phyloP scores from a whole-genome alignment of 2,113 vertebrate genomes.

The Turnix velox region DNA sequence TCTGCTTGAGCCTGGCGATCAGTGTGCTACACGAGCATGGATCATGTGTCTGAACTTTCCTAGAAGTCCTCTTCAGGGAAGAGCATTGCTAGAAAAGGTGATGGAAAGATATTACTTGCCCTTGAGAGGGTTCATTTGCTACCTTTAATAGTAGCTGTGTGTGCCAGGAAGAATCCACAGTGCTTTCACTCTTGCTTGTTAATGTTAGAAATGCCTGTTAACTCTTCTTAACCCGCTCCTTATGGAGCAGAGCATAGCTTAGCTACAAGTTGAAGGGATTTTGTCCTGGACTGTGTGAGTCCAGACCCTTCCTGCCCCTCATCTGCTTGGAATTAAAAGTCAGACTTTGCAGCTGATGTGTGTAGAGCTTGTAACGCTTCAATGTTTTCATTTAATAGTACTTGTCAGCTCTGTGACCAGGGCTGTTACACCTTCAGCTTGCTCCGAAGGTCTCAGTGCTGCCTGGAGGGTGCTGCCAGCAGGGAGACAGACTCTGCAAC shows the following conservation, averaged over 20 bases:
- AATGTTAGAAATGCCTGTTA: not conserved
- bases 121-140: not conserved
- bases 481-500: not conserved
- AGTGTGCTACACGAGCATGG: fast-evolving
- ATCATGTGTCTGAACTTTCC: not conserved
- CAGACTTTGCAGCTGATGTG: not conserved
- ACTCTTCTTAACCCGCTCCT: not conserved
- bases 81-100: not conserved
- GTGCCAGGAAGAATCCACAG: not conserved
- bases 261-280: not conserved
- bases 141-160: not conserved
- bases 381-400: fast-evolving
- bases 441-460: not conserved
- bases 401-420: not conserved
- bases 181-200: not conserved
- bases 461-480: not conserved
- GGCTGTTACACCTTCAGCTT: not conserved
- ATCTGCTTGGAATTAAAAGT: not conserved
- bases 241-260: not conserved
- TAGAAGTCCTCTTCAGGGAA: slow-evolving; percentile 13
- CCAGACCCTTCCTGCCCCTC: not conserved
- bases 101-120: not conserved
- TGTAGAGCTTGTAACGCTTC: not conserved
- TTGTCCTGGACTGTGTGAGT: not conserved
- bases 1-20: not conserved